phyloP scores from a whole-genome alignment of 2,113 vertebrate genomes.

The Alces alces region DNA sequence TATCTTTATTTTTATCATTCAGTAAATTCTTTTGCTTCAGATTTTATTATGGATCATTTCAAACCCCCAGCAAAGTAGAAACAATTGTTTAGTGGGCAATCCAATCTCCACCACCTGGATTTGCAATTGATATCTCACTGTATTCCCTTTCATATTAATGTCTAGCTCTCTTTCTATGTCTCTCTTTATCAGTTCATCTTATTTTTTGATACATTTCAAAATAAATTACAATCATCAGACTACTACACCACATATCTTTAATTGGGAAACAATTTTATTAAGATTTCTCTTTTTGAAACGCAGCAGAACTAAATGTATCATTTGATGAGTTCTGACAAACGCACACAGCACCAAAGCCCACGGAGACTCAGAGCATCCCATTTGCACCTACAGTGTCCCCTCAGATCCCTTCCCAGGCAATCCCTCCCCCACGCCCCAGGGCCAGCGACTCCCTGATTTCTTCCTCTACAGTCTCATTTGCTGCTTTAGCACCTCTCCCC shows the following conservation, averaged over 20 bases:
- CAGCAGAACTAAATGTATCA: background rate
- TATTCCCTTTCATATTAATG: background rate
- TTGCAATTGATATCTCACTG: background rate
- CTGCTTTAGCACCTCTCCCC: background rate
- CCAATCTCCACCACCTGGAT: background rate
- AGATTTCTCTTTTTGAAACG: background rate
- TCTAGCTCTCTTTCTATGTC: background rate
- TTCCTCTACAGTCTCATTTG: too few relatives aligned
- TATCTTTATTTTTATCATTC: background rate
- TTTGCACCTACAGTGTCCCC: background rate
- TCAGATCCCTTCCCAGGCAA: background rate
- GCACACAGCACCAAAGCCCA: background rate
- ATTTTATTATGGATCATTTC: background rate
- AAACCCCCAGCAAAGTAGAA: background rate
- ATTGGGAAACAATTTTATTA: background rate
- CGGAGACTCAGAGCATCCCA: background rate
- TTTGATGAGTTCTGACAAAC: background rate
- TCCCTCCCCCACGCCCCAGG: rapidly evolving
- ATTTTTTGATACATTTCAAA: background rate
- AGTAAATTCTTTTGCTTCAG: background rate
- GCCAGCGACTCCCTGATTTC: background rate
- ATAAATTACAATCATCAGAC: background rate
- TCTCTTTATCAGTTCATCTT: background rate
- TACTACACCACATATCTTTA: background rate
- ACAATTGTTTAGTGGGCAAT: background rate